These are phyloP conservation scores for Allolobophora icterica DNA, from an alignment of 2,888 invertebrate genomes.

Conservation along the genomic window DNA sequence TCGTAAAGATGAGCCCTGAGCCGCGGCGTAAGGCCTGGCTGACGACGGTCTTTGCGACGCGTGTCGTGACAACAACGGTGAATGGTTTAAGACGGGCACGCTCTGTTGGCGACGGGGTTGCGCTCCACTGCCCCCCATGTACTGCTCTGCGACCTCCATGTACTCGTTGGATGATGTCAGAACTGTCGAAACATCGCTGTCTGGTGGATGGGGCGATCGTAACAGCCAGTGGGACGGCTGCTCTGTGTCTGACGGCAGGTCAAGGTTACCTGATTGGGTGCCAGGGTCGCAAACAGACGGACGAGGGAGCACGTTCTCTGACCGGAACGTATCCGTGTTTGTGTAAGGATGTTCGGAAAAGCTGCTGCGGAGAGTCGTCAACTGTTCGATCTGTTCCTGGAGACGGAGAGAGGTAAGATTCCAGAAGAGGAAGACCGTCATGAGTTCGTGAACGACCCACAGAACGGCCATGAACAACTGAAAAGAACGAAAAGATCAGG, in stretches of 20 bases:
- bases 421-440: slow-evolving; percentile 54
- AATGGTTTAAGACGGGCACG: background rate
- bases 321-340: background rate
- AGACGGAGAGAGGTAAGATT: slow-evolving; percentile 47
- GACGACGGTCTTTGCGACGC: background rate
- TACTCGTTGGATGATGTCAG: slow-evolving; percentile 43
- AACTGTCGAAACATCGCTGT: background rate
- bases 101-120: background rate
- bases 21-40: background rate
- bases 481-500: background rate
- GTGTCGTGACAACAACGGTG: accelerated
- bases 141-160: slow-evolving; percentile 47
- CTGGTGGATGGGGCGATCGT: background rate
- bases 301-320: background rate
- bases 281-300: background rate
- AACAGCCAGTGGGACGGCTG: background rate
- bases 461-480: slow-evolving; percentile 65
- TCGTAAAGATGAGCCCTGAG: background rate
- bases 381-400: slow-evolving; percentile 30
- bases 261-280: background rate
- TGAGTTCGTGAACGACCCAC: slow-evolving; percentile 57
- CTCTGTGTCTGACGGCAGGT: background rate
- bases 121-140: slow-evolving; percentile 36
- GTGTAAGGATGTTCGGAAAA: background rate
- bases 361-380: background rate